Evolutionary conservation across 2,797 vertebrate species (phyloP), one percentile per base, ranked within the genome.

Genomic region (Bovichtus diacanthus): DNA sequence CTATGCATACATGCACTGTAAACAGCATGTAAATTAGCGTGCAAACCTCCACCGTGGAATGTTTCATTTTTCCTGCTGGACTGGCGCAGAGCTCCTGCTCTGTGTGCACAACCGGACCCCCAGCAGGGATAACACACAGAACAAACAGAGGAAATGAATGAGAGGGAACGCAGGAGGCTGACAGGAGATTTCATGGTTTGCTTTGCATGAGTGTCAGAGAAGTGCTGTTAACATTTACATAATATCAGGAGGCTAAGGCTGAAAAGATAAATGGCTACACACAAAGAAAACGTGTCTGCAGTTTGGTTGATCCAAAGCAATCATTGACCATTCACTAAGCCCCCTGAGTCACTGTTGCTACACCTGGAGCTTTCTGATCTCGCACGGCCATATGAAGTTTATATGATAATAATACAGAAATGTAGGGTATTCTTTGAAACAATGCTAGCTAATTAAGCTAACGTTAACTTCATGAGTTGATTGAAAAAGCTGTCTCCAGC

Each of bases 1-100:
- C 19, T 34, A 34, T 11, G 46, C 46, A 25, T 10, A 27, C 38
- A 18, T 36, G 46, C 54, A 13, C 49, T 13, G 67, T 68, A 47
- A 81, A 82, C 72, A 49, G 41, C 58, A 9, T 21, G 66, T 50
- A 59, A 59, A n/a, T 53, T 64, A 61, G 54, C 9, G 5, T 65
- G 61, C 29, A 63, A 74, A 71, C 16, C 29, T 13, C 68, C 46
- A 15, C 25, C 0, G 1, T n/a, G 62, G 34, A 68, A 44, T 58
- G n/a, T 23, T 49, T 10, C 0, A 4, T 15, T 39, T 13, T 7
- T 18, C 15, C 61, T 8, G 63, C 43, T 5, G 11, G 31, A 29
- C 58, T 3, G 25, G 13, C 15, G 15, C 31, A 19, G 21, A 0
- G 18, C 43, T 38, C 41, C 55, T 43, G 25, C 23, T 68, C 43